Percentiles rank a stretch among this genome's conserved stretches.
These are phyloP conservation scores for Planococcus citri DNA, from an alignment of 1,140 invertebrate species.

Conservation along the genomic window DNA sequence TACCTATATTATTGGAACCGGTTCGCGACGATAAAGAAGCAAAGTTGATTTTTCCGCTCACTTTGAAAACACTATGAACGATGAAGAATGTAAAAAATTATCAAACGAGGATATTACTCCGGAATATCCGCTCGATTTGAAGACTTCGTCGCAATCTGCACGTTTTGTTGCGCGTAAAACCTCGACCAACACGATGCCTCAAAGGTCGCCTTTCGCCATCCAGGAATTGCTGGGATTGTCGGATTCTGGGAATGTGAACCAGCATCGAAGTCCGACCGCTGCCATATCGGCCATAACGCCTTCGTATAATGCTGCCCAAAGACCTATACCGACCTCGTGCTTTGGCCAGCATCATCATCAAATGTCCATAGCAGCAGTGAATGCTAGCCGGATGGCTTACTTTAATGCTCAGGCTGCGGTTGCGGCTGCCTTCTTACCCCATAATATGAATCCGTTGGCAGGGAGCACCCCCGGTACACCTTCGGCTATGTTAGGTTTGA, in stretches of 20 bases:
- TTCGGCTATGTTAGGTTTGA: constrained; percentile 29
- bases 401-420: constrained; percentile 76
- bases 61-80: constrained; percentile 1
- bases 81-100: background rate
- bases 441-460: constrained; percentile 35
- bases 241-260: constrained; percentile 26
- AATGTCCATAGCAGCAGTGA: constrained; percentile 47
- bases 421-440: constrained; percentile 70
- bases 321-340: constrained; percentile 32
- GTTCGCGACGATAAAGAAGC: no score
- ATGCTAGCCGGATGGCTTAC: constrained; percentile 61
- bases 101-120: background rate
- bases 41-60: no score
- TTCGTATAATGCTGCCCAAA: constrained; percentile 31
- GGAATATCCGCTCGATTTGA: constrained; percentile 1
- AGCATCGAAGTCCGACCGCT: constrained; percentile 34
- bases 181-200: constrained; percentile 43
- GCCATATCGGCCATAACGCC: constrained; percentile 30
- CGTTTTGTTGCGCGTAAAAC: background rate
- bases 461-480: constrained; percentile 21
- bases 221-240: constrained; percentile 70
- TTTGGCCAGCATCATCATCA: constrained; percentile 39
- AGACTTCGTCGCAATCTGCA: background rate
- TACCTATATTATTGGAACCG: no score
- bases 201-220: constrained; percentile 80